Percentiles rank a stretch among this genome's conserved stretches.
These are phyloP conservation scores for Arenaria interpres DNA, from an alignment of 2,113 vertebrate species.

Conservation along the genomic window DNA sequence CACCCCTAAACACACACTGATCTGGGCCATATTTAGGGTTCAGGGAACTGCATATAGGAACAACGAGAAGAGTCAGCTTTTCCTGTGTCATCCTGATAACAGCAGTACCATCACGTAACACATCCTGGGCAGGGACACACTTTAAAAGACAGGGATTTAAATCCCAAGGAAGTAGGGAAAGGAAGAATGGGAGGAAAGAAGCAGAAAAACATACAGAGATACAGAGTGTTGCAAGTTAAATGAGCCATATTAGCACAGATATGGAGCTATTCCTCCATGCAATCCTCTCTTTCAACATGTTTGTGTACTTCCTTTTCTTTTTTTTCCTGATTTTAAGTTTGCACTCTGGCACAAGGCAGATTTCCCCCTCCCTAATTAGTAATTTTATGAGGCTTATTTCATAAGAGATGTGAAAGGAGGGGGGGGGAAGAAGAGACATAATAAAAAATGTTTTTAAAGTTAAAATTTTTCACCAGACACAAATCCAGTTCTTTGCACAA, in stretches of 20 bases:
- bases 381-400: not conserved
- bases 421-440: accelerated
- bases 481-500: not conserved
- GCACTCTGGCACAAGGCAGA: not conserved
- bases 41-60: not conserved
- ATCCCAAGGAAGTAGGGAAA: not conserved
- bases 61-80: not conserved
- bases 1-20: not conserved
- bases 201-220: not conserved
- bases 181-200: not conserved
- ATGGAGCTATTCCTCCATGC: not conserved
- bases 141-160: not conserved
- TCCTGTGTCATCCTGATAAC: not conserved
- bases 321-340: not conserved
- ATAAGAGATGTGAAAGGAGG: not conserved
- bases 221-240: not conserved
- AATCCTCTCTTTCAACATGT: not conserved
- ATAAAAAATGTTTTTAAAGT: too few relatives aligned
- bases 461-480: not conserved
- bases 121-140: not conserved
- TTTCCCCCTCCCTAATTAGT: accelerated
- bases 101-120: not conserved
- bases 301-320: not conserved
- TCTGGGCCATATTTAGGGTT: not conserved
- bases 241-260: not conserved